Percentiles rank a stretch among this genome's conserved stretches.
These are phyloP conservation scores for Drosophila mettleri DNA, from an alignment of 2,888 invertebrate species.

Conservation along the genomic window DNA sequence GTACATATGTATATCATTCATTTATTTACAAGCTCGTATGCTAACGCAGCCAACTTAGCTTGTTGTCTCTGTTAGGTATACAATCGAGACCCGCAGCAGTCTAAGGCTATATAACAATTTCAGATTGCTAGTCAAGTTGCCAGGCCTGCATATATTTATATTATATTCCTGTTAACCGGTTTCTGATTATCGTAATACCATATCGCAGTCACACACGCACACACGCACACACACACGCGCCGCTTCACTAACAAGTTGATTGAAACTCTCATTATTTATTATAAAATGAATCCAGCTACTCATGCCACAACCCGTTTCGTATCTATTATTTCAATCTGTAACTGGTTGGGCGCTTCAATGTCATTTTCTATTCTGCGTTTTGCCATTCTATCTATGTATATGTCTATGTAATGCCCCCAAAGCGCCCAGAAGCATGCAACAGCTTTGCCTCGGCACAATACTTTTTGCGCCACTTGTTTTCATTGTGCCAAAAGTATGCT, in stretches of 20 bases:
- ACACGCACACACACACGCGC: neutral
- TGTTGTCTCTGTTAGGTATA: neutral
- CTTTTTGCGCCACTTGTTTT: conserved; percentile 32
- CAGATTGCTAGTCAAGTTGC: neutral
- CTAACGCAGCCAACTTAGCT: neutral
- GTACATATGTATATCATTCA: neutral
- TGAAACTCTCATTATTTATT: conserved; percentile 46
- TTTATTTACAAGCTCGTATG: neutral
- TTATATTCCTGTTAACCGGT: conserved; percentile 34
- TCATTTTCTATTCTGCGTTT: neutral
- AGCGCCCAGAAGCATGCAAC: conserved; percentile 58
- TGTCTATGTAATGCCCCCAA: conserved; percentile 5
- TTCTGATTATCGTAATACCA: conserved; percentile 29
- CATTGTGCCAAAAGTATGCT: conserved; percentile 48
- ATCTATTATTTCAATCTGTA: conserved; percentile 43
- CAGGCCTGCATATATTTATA: neutral
- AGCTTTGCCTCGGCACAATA: conserved; percentile 36
- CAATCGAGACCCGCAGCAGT: neutral
- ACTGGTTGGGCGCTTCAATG: conserved; percentile 13
- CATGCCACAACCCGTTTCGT: conserved; percentile 56
- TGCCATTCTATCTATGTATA: neutral
- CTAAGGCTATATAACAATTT: neutral
- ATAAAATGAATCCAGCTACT: conserved; percentile 31
- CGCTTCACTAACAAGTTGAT: conserved; percentile 63
- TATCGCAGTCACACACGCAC: conserved; percentile 12